Conservation (phyloP, 2,888 invertebrate species). For the Hesperia comma region DNA sequence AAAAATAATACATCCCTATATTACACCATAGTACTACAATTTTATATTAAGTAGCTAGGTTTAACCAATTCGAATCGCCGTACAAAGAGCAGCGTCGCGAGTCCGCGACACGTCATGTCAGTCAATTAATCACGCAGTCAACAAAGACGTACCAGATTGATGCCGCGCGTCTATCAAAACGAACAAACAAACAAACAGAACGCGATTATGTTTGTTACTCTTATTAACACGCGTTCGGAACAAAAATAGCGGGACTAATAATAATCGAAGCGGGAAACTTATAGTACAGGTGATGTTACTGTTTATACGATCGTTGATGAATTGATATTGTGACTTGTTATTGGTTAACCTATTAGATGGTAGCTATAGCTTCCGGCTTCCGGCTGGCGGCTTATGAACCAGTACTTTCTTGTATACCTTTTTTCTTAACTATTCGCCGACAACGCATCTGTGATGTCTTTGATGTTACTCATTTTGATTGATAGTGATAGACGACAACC, state of each 20-base stretch:
- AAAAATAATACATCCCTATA: too few species aligned
- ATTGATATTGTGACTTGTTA: too few species aligned
- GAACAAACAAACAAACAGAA: conserved; percentile 15
- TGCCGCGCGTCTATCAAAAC: conserved; percentile 25
- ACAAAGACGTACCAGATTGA: conserved; percentile 29
- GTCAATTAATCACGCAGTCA: conserved; percentile 27
- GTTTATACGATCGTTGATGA: neutral
- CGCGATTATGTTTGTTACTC: conserved; percentile 9
- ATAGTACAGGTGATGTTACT: neutral
- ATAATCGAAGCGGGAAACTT: conserved; percentile 16
- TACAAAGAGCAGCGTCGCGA: neutral
- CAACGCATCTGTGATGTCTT: too few species aligned
- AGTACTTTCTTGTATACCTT: too few species aligned
- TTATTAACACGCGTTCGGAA: conserved; percentile 12
- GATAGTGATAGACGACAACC: too few species aligned
- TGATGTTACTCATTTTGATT: too few species aligned
- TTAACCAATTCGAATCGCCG: neutral
- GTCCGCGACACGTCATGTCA: neutral
- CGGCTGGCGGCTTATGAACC: too few species aligned
- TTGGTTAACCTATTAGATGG: too few species aligned
- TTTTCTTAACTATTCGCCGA: too few species aligned
- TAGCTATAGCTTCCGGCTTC: too few species aligned
- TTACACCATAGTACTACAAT: too few species aligned
- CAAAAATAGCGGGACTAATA: conserved; percentile 27
- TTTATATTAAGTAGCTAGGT: neutral